Base-by-base conservation (phyloP, 1,140 invertebrate species). In the Atta cephalotes region DNA sequence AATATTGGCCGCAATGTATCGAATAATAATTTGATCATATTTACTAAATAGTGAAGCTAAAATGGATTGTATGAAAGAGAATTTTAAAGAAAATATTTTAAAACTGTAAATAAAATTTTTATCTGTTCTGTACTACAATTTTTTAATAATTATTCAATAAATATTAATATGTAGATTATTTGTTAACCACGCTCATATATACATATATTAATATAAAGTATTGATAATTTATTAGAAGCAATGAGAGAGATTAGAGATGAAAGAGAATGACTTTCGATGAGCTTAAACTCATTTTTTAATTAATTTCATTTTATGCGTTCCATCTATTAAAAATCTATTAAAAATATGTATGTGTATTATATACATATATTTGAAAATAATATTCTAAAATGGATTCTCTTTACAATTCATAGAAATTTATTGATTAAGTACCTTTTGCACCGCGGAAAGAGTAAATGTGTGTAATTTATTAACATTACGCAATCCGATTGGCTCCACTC, bases 381-480 rank as follows among this genome's bases (percentile, higher is more conserved):
- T 31, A 31, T 53, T 79, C n/a, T 3, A 76, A 31, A 76, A 31
- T 25, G 21, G 21, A 63, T 78, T 28, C 16, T 12, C 49, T 53
- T 51, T 5, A 21, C 14, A 65, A 14, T 31, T 16, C 39, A 28
- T 18, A 6, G 18, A 31, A 65, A 79, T 79, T 66, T 28, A 51
- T 65, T 78, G 60, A 78, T 39, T 49, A 35, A 35, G 12, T 39
- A 21, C 31, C 25, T 18, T 71, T 71, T 12, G 16, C 31, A 39
- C 4, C 21, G 5, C 53, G 39, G 4, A n/a, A 71, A 39, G 31
- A 14, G 2, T 66, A 81, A 58, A 81, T 16, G 9, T 2, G 58
- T 25, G 18, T 39, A 53, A 76, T 85, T 85, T 85, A 85, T 85
- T 76, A 76, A 76, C 39, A 51, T 85, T 35, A 53, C 35, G 56